These are phyloP conservation scores for Pantala flavescens DNA, from an alignment of 1,140 invertebrate genomes.

Conservation along the genomic window DNA sequence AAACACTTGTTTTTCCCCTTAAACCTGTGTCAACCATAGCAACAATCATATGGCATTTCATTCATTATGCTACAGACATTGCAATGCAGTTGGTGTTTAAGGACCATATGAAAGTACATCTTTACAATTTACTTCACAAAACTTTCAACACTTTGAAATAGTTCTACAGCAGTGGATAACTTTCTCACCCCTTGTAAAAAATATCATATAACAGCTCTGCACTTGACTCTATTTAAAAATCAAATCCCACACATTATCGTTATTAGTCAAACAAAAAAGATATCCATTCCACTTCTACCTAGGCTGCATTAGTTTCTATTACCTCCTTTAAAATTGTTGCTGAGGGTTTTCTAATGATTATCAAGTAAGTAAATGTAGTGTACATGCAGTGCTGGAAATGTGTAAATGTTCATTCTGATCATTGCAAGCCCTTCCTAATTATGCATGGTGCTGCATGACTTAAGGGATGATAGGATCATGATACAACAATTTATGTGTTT, in stretches of 20 bases:
- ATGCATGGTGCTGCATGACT: conserved; percentile 4
- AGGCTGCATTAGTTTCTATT: conserved; percentile 9
- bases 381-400: conserved; percentile 8
- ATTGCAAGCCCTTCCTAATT: conserved; percentile 5
- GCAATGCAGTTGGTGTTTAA: not conserved
- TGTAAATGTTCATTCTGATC: conserved; percentile 3
- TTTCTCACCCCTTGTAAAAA: conserved; percentile 2
- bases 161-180: conserved; percentile 8
- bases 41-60: conserved; percentile 6
- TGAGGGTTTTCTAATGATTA: not conserved
- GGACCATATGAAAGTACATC: conserved; percentile 9
- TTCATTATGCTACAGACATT: not conserved
- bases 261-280: not conserved
- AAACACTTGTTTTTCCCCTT: conserved; percentile 9
- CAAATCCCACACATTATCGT: not conserved
- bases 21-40: not conserved
- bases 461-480: not conserved
- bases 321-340: conserved; percentile 3
- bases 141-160: conserved; percentile 1
- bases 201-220: conserved; percentile 9
- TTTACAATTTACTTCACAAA: conserved; percentile 11
- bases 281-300: conserved; percentile 7
- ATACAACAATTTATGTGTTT: not conserved
- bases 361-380: conserved; percentile 3
- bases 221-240: not conserved